Percentiles rank a stretch among this genome's conserved stretches.
Evolutionary conservation across 1,140 invertebrate genomes (phyloP).

Genomic region (Pseudomyrmex sp.): DNA sequence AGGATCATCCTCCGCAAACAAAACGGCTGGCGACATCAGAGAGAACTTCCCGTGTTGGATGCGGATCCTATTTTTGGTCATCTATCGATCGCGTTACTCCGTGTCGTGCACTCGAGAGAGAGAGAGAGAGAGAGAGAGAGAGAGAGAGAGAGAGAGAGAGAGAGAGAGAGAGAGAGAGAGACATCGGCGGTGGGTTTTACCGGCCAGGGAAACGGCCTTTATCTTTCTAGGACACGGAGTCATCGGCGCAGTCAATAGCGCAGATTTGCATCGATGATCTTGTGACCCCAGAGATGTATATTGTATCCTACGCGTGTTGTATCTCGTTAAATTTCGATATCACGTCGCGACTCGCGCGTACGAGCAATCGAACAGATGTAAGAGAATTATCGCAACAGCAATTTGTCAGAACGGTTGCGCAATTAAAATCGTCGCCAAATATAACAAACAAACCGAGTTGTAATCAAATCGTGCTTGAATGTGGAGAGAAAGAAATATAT

Average conservation of each 20-base stretch:
- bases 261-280: constrained; percentile 73
- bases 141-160: constrained; percentile 16
- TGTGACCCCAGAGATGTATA: constrained; percentile 57
- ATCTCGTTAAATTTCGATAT: constrained; percentile 57
- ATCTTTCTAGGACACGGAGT: constrained; percentile 75
- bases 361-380: constrained; percentile 10
- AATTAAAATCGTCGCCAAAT: background rate
- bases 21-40: constrained; percentile 28
- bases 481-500: too few species aligned
- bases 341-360: background rate
- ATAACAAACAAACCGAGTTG: too few species aligned
- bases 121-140: constrained; percentile 3
- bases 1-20: constrained; percentile 12
- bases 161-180: constrained; percentile 1
- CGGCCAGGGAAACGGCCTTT: constrained; percentile 70
- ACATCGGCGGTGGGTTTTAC: constrained; percentile 37
- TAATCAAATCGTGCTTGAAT: too few species aligned
- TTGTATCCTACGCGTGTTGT: background rate
- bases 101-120: constrained; percentile 60
- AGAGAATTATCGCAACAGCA: background rate
- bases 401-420: background rate
- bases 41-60: constrained; percentile 32
- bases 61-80: constrained; percentile 73
- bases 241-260: constrained; percentile 69
- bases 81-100: constrained; percentile 67